Percentiles rank a stretch among this genome's conserved stretches.
Evolutionary conservation across 1,140 invertebrate genomes (phyloP).

Genomic region (Ceratosolen solmsi): DNA sequence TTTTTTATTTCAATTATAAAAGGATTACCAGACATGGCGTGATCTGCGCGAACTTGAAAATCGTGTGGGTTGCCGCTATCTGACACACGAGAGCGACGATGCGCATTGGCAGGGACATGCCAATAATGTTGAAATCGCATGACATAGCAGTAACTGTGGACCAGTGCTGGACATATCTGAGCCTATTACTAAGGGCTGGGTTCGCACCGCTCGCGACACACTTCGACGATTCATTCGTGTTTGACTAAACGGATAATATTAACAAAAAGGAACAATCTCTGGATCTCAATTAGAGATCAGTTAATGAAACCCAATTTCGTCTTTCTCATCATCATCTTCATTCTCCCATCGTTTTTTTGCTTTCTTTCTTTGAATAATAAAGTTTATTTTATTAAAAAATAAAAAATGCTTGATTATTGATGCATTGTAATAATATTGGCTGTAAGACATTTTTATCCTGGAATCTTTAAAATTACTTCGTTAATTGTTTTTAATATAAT

Average conservation of each 20-base stretch:
- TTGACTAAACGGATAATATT: slow-evolving; percentile 55
- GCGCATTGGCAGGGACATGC: slow-evolving; percentile 82
- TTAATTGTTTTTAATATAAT: no score
- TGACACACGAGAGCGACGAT: slow-evolving; percentile 98
- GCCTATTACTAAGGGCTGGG: slow-evolving; percentile 66
- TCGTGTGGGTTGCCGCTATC: slow-evolving; percentile 87
- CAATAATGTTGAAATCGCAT: background rate
- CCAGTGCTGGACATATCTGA: slow-evolving; percentile 41
- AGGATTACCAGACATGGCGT: slow-evolving; percentile 97
- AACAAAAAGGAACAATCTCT: background rate
- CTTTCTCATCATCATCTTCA: background rate
- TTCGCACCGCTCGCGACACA: slow-evolving; percentile 66
- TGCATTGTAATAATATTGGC: no score
- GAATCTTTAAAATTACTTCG: no score
- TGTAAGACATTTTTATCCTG: no score
- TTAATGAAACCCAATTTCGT: background rate
- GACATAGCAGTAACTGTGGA: background rate
- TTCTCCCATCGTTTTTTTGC: background rate
- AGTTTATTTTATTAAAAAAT: no score
- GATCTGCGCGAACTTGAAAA: slow-evolving; percentile 92
- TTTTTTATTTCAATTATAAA: no score
- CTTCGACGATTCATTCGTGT: slow-evolving; percentile 69
- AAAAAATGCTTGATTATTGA: no score
- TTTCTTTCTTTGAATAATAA: no score
- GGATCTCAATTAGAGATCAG: no score